Evolutionary conservation across 2,113 vertebrate species (phyloP), one percentile per base, ranked within the genome.

Genomic region (Sylvilagus bachmani): DNA sequence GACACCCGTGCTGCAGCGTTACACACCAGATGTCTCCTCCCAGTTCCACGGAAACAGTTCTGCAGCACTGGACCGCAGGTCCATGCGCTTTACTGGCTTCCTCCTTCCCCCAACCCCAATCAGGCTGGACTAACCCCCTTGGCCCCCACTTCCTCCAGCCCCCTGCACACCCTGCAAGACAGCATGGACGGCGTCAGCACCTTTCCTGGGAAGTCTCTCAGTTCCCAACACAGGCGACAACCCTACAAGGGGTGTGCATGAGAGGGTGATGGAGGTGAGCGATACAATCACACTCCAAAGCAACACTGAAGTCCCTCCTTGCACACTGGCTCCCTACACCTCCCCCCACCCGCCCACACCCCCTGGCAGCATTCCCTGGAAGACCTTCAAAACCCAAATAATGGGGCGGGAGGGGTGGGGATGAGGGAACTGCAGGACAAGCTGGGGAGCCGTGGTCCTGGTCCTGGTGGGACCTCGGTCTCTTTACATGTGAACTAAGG

Each of bases 211-310:
- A 44, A 44, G 44, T 44, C 44, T 44, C 44, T 44, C 44, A 44
- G 44, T 44, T 8, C 44, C 44, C 44, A 44, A 44, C 38, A 44
- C 44, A 44, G 44, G 7, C 44, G 44, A 44, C 44, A 7, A 44
- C 44, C 44, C 44, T 29, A 17, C 51, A 83, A 75, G 61, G 70
- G 33, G 6, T 69, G 11, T 36, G 10, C 49, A 49, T 25, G 36
- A 69, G 84, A 36, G 27, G 11, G 12, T 58, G 10, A 71, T 53
- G 38, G 74, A 74, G 58, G 69, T 31, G 49, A 49, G 64, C 58
- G 69, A 83, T 70, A 66, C 5, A 25, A 55, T 2, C 79, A n/a
- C 90, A 70, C 90, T 92, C 24, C 19, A 74, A 90, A 94, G 73
- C 55, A 78, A 78, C 90, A 38, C n/a, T 84, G 69, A 25, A 74